Base-by-base conservation (phyloP, 2,113 vertebrate species). In the Salvelinus alpinus region DNA sequence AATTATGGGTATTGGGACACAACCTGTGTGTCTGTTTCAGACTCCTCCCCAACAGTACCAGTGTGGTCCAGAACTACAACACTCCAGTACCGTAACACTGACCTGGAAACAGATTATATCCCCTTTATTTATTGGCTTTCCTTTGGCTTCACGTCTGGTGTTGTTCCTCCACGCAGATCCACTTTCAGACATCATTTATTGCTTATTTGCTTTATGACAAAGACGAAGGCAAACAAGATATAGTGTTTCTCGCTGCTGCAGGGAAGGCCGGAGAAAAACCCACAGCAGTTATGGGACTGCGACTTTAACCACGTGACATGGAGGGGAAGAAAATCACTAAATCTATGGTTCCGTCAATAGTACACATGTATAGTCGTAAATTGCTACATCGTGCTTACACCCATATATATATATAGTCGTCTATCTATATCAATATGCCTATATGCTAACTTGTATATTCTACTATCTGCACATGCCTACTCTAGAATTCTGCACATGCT, bases 171-270 rank as follows among this genome's bases (percentile, higher is more conserved):
- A 80, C 83, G 86, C 84, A 82, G 79, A 79, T 18, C 87, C 38
- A 20, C 20, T 22, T 22, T 34, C 68, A 34, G 4, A n/a, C 38
- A 47, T 88, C 86, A 91, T 92, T 91, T 88, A 86, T 76, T 82
- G 88, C 88, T 88, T 91, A 86, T 93, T 91, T 91, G 90, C 86
- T 86, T 87, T 87, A 77, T 84, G 88, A 89, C 89, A 27, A 83
- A 84, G 72, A 76, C 81, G 72, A 82, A 90, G 80, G 78, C 78
- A 91, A 91, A 90, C 84, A 78, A 77, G 78, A 83, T 81, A 72
- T 88, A 91, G 83, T 76, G 82, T 79, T 73, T 83, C 87, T 87
- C 78, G 72, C 75, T 68, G 75, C 80, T 68, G 75, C 80, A 77
- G 78, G 44, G 51, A 54, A 34, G 80, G 25, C 16, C 69, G 24